Conservation (phyloP, 2,113 vertebrate species). For the Fukomys damarensis region DNA sequence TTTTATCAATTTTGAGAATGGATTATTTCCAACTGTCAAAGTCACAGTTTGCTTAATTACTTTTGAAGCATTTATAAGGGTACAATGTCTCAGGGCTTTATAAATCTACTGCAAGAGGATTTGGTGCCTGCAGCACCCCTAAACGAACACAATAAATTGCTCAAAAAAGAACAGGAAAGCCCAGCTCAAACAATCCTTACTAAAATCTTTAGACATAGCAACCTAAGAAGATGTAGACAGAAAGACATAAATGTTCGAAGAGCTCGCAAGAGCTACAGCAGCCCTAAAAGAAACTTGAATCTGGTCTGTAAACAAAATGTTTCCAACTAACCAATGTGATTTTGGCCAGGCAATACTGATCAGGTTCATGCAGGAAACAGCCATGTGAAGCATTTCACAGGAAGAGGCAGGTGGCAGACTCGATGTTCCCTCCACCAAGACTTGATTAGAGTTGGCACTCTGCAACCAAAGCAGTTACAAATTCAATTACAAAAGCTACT, state of each 20-base stretch:
- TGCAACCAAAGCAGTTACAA: neutral
- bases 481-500: neutral
- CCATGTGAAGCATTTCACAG: neutral
- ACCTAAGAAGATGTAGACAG: constrained; percentile 14
- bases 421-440: neutral
- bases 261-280: neutral
- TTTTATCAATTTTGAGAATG: constrained; percentile 61
- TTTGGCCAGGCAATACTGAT: neutral
- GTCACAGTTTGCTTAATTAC: constrained; percentile 53
- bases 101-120: constrained; percentile 30
- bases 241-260: constrained; percentile 56
- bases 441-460: neutral
- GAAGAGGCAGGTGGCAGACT: neutral
- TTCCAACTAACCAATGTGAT: neutral
- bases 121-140: neutral
- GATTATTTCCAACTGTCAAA: constrained; percentile 55
- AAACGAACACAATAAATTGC: constrained; percentile 49
- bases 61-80: constrained; percentile 56
- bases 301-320: neutral
- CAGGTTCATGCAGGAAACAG: neutral
- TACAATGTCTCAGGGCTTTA: constrained; percentile 20
- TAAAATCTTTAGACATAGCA: constrained; percentile 25
- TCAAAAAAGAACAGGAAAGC: constrained; percentile 42
- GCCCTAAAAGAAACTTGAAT: neutral
- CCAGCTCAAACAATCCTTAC: constrained; percentile 42